Percentiles rank a stretch among this genome's conserved stretches.
phyloP scores from a whole-genome alignment of 2,888 invertebrate genomes.

The Philereme transversata region DNA sequence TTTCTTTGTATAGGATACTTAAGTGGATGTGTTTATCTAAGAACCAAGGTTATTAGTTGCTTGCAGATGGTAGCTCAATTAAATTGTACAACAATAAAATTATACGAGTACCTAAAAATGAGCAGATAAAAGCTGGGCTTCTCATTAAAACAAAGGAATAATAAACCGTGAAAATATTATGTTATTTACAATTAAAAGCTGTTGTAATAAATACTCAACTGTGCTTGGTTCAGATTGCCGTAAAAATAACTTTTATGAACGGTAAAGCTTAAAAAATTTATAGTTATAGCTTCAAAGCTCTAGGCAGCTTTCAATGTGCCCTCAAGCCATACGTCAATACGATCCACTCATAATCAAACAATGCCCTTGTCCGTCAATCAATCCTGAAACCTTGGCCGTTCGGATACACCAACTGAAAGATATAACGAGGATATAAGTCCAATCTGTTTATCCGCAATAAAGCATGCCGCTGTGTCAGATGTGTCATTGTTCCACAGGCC shows the following conservation, averaged over 20 bases:
- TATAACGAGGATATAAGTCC: slow-evolving; percentile 58
- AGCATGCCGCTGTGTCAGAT: slow-evolving; percentile 55
- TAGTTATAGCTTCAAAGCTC: no score
- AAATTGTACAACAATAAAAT: slow-evolving; percentile 3
- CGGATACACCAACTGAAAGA: slow-evolving; percentile 53
- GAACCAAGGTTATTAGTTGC: slow-evolving; percentile 32
- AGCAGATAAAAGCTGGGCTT: no score
- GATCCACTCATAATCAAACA: slow-evolving; percentile 25
- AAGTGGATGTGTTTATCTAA: slow-evolving; percentile 24
- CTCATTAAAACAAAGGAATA: no score
- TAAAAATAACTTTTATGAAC: no score
- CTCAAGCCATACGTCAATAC: slow-evolving; percentile 17
- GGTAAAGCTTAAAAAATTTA: no score
- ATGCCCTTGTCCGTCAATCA: slow-evolving; percentile 60
- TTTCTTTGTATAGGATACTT: slow-evolving; percentile 27
- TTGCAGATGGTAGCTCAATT: slow-evolving; percentile 10
- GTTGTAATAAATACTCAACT: no score
- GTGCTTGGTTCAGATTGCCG: no score
- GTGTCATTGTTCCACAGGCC: slow-evolving; percentile 41
- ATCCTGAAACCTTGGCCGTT: slow-evolving; percentile 58
- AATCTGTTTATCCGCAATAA: slow-evolving; percentile 53
- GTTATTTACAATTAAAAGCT: no score
- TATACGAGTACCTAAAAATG: no score
- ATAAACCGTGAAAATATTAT: no score
- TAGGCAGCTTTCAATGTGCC: neutral